Base-by-base conservation (phyloP, 2,113 vertebrate genomes). In the Abramis brama region DNA sequence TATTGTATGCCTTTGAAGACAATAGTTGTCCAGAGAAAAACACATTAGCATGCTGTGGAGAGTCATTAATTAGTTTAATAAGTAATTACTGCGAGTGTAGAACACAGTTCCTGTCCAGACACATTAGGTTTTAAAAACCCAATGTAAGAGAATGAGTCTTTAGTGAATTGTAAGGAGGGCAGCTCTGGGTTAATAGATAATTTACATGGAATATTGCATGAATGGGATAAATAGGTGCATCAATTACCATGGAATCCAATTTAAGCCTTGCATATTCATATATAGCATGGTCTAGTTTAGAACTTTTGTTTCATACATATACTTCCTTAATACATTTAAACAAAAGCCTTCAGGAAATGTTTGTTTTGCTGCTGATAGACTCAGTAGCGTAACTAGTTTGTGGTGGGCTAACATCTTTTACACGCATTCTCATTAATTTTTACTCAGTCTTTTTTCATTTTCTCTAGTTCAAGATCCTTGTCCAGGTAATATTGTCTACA, bases 21-120 rank as follows among this genome's bases (percentile, higher is more conserved):
- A 80, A 80, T 80, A 19, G 33, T 11, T 64, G 8, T 80, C 57
- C 23, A 66, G 79, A 47, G 59, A 45, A 79, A 64, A 80, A 21
- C 25, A 7, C 25, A 79, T 82, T 68, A 50, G 45, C 43, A 68
- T 82, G 79, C 79, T 52, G 25, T 33, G 6, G 62, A 33, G 43
- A 82, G 60, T 33, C 17, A 82, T 82, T 82, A 33, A 70, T 82
- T 82, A 68, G n/a, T 33, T 82, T 68, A 64, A 68, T 82, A 50
- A 82, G 60, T 68, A 79, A 81, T 82, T 33, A 82, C 62, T 68
- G 19, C 1, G 45, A 70, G 25, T 70, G 62, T 82, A 82, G 62
- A 82, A 82, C 79, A 82, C 79, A 68, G 70, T 82, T 82, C 2
- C 45, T 52, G 79, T 68, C 45, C 79, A 82, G 79, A 68, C 45